A percentile compares a stretch with the other conserved stretches of the same genome.
These are phyloP conservation scores for Deroplatys truncata DNA, from an alignment of 2,888 invertebrate species.

Conservation along the genomic window DNA sequence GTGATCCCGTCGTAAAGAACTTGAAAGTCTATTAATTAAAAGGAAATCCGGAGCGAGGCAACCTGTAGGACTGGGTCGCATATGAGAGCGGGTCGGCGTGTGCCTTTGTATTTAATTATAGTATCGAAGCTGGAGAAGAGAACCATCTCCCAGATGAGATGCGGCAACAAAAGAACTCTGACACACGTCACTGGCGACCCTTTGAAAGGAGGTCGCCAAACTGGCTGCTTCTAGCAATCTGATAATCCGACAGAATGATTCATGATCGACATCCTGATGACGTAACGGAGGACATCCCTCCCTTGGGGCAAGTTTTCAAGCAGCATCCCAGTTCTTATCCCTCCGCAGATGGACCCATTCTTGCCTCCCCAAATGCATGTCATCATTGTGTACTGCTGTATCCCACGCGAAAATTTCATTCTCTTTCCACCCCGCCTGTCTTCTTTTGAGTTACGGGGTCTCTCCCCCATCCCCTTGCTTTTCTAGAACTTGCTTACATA, in stretches of 20 bases:
- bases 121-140: not conserved
- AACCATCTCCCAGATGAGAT: not conserved
- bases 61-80: not conserved
- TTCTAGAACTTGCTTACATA: slow-evolving; percentile 21
- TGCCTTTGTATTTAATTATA: not conserved
- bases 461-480: not conserved
- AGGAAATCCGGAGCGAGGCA: not conserved
- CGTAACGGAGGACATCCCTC: not conserved
- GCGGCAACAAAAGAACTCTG: not conserved
- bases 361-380: not conserved
- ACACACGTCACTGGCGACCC: not conserved
- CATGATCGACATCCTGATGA: slow-evolving; percentile 5
- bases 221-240: not conserved
- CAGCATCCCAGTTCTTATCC: not conserved
- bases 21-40: not conserved
- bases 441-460: not conserved
- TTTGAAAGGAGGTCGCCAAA: not conserved
- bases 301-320: not conserved
- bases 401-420: slow-evolving; percentile 4
- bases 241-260: slow-evolving; percentile 18
- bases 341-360: not conserved
- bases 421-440: not conserved
- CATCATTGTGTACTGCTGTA: not conserved
- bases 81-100: not conserved
- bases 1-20: not conserved